A percentile compares a stretch with the other conserved stretches of the same genome.
Conservation (phyloP, 2,888 invertebrate species). For the Pseudolycoriella hygida region DNA sequence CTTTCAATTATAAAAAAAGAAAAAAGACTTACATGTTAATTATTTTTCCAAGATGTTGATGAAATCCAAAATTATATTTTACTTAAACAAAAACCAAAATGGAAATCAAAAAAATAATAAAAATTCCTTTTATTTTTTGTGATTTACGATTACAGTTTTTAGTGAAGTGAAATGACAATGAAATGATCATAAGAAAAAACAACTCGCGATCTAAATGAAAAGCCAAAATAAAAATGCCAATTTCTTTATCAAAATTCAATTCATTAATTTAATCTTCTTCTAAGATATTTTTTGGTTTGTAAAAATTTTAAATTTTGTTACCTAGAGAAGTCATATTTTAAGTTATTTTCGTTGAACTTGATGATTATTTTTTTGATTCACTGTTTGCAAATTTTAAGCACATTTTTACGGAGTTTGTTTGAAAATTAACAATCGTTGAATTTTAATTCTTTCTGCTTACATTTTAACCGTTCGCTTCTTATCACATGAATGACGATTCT, state of each 20-base stretch:
- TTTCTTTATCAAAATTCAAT: neutral
- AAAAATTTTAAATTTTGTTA: slow-evolving; percentile 6
- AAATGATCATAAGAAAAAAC: neutral
- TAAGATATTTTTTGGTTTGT: neutral
- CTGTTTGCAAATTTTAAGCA: too few species aligned
- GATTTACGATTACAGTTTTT: neutral
- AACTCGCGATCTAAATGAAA: neutral
- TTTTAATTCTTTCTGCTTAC: too few species aligned
- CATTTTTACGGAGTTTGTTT: too few species aligned
- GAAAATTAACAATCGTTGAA: too few species aligned
- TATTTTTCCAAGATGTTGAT: too few species aligned
- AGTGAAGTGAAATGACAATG: neutral
- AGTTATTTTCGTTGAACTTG: neutral
- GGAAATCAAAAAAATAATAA: too few species aligned
- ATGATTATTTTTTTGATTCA: neutral
- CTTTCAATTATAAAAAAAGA: too few species aligned
- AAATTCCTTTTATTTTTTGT: neutral
- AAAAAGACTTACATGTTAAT: too few species aligned
- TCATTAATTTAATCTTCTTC: neutral
- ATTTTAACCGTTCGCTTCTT: too few species aligned
- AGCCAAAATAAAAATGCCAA: slow-evolving; percentile 7
- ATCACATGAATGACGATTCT: too few species aligned
- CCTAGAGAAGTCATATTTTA: slow-evolving; percentile 9
- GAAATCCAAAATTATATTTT: too few species aligned
- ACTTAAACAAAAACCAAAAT: too few species aligned